Percentiles rank a stretch among this genome's conserved stretches.
Evolutionary conservation across 2,888 invertebrate species (phyloP).

Genomic region (Glyphotaelius pellucidus): DNA sequence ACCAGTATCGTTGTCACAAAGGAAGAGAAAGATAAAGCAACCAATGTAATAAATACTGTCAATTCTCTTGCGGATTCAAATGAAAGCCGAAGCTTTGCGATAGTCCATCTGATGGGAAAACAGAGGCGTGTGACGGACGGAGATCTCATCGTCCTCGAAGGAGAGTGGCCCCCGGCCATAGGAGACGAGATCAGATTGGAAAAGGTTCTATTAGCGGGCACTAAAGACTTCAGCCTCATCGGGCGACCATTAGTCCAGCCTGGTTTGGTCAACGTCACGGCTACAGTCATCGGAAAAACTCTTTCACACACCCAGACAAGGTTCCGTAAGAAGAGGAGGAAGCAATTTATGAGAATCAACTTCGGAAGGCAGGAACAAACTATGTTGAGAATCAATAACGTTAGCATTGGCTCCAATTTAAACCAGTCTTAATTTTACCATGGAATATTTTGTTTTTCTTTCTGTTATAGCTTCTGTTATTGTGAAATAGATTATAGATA

Average conservation of each 20-base stretch:
- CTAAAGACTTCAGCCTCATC: constrained; percentile 87
- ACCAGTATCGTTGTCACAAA: constrained; percentile 3
- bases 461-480: not conserved
- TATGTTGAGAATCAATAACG: constrained; percentile 86
- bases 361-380: constrained; percentile 84
- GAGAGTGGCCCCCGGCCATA: constrained; percentile 88
- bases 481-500: not conserved
- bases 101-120: constrained; percentile 88
- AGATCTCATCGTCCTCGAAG: constrained; percentile 90
- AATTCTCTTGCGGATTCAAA: constrained; percentile 79
- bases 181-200: constrained; percentile 89
- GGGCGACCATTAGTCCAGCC: constrained; percentile 88
- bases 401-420: constrained; percentile 79
- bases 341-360: constrained; percentile 86
- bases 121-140: constrained; percentile 91
- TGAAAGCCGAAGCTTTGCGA: constrained; percentile 85
- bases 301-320: constrained; percentile 87
- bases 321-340: constrained; percentile 86
- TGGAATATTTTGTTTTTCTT: not conserved
- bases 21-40: constrained; percentile 67
- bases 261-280: constrained; percentile 85
- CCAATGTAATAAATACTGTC: constrained; percentile 80
- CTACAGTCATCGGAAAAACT: constrained; percentile 90
- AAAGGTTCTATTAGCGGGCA: constrained; percentile 89
- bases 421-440: constrained; percentile 71